Evolutionary conservation across 1,140 invertebrate genomes (phyloP).

Genomic region (Idris sp.): DNA sequence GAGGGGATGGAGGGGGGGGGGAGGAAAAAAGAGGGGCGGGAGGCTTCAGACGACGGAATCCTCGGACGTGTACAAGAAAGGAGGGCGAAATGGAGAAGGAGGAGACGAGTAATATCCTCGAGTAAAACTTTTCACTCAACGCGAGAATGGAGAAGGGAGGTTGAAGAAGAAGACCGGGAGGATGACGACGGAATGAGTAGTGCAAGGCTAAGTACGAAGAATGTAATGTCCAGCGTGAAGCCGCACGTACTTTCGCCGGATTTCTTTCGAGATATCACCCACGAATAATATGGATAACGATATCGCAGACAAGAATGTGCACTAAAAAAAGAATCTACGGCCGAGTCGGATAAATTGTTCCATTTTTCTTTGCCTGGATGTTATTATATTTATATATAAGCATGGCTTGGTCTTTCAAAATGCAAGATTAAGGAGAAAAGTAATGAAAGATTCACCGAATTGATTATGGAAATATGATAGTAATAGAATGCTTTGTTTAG

Average conservation of each 20-base stretch:
- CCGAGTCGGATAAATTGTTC: constrained; percentile 59
- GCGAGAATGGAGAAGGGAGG: constrained; percentile 66
- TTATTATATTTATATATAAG: constrained; percentile 44
- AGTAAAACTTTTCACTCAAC: constrained; percentile 78
- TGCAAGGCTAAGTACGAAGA: constrained; percentile 63
- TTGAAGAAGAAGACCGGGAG: constrained; percentile 47
- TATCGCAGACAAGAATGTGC: constrained; percentile 63
- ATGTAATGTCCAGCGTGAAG: constrained; percentile 64
- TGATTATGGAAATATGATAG: no score
- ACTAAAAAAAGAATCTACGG: constrained; percentile 62
- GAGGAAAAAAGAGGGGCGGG: constrained; percentile 29
- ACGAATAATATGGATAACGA: constrained; percentile 66
- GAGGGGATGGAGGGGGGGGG: constrained; percentile 19
- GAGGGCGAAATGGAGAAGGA: constrained; percentile 60
- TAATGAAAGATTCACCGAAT: no score
- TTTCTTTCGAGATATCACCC: constrained; percentile 64
- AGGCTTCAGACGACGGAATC: constrained; percentile 26
- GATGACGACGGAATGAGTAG: constrained; percentile 59
- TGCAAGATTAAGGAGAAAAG: no score
- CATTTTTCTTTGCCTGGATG: constrained; percentile 30
- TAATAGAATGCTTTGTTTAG: no score
- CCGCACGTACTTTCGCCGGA: constrained; percentile 64
- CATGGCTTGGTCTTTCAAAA: constrained; percentile 18
- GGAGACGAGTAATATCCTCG: constrained; percentile 75
- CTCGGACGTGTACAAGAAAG: constrained; percentile 44